A percentile compares a stretch with the other conserved stretches of the same genome.
Evolutionary conservation across 1,140 invertebrate genomes (phyloP).

Genomic region (Apis laboriosa): DNA sequence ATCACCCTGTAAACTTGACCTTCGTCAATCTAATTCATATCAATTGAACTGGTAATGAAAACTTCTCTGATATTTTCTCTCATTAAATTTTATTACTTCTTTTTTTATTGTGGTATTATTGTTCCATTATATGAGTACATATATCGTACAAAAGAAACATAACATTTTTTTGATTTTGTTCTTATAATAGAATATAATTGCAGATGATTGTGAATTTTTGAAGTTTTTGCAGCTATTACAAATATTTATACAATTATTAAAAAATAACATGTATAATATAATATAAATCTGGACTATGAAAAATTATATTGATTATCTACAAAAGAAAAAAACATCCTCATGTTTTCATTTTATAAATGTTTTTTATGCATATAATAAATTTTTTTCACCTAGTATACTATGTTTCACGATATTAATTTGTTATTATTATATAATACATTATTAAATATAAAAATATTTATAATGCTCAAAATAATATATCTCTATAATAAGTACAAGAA

Average conservation of each 20-base stretch:
- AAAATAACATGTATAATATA: not conserved
- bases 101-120: not conserved
- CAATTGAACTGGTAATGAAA: conserved; percentile 11
- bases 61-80: not conserved
- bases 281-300: not conserved
- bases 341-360: not conserved
- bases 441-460: not conserved
- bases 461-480: not conserved
- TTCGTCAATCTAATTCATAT: conserved; percentile 1
- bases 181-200: too few relatives aligned
- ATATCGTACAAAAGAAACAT: not conserved
- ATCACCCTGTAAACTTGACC: not conserved
- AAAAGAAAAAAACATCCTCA: not conserved
- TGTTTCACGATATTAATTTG: too few relatives aligned
- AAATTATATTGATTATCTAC: not conserved
- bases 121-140: not conserved
- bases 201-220: not conserved
- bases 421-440: not conserved
- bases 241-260: too few relatives aligned
- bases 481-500: not conserved
- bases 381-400: not conserved
- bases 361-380: not conserved
- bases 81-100: not conserved
- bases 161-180: not conserved
- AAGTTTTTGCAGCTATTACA: not conserved